Conservation (phyloP, 2,797 vertebrate species). For the Spea hammondii region DNA sequence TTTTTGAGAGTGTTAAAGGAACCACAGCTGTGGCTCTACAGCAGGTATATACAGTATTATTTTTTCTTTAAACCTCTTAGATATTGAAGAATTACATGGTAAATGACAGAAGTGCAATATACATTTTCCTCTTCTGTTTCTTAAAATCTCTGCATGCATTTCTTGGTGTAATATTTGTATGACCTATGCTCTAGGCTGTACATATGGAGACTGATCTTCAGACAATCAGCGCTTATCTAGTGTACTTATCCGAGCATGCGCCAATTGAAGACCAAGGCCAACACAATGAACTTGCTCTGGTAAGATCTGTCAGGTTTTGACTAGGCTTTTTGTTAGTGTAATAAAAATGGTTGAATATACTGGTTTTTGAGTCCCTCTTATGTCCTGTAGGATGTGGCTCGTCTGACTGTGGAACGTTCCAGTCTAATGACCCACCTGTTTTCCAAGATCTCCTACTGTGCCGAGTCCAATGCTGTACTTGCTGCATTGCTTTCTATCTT, state of each 20-base stretch:
- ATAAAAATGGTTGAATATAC: neutral
- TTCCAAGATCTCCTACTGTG: slow-evolving; percentile 81
- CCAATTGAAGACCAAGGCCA: slow-evolving; percentile 91
- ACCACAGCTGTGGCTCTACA: slow-evolving; percentile 89
- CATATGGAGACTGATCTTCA: slow-evolving; percentile 97
- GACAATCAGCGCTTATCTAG: slow-evolving; percentile 94
- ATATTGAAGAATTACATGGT: no score
- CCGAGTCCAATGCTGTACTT: slow-evolving; percentile 84
- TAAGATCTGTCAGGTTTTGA: slow-evolving; percentile 61
- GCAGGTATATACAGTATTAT: slow-evolving; percentile 73
- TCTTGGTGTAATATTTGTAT: no score
- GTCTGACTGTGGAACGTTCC: slow-evolving; percentile 93
- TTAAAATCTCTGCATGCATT: no score
- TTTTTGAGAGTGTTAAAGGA: slow-evolving; percentile 88
- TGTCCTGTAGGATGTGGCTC: slow-evolving; percentile 82
- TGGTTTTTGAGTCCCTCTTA: neutral
- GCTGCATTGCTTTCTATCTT: slow-evolving; percentile 88
- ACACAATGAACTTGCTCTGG: slow-evolving; percentile 93
- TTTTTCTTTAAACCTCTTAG: no score
- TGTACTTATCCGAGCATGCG: slow-evolving; percentile 95
- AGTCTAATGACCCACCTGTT: slow-evolving; percentile 98
- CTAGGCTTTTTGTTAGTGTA: neutral
- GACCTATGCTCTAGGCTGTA: slow-evolving; percentile 76
- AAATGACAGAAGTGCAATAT: no score
- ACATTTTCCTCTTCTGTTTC: no score